Evolutionary conservation across 2,888 invertebrate species (phyloP).

Genomic region (Operophtera brumata): DNA sequence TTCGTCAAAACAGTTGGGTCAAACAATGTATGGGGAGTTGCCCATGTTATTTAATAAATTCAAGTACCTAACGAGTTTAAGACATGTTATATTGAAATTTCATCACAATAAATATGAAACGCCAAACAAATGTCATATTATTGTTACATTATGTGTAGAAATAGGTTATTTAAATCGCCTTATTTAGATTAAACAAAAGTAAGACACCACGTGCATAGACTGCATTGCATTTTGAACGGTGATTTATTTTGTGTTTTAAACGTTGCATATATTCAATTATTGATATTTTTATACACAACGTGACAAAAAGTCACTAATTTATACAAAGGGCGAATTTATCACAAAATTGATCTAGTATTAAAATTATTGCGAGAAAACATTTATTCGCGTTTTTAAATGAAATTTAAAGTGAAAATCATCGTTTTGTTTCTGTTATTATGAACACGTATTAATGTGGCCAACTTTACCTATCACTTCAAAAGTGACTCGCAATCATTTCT

Average conservation of each 20-base stretch:
- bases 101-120: conserved; percentile 62
- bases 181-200: conserved; percentile 54
- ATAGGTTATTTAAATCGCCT: conserved; percentile 69
- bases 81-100: conserved; percentile 21
- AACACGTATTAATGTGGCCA: conserved; percentile 27
- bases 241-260: conserved; percentile 50
- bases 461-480: conserved; percentile 33
- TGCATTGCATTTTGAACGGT: conserved; percentile 73
- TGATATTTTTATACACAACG: conserved; percentile 42
- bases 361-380: conserved; percentile 20
- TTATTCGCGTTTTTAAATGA: conserved; percentile 15
- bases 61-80: conserved; percentile 10
- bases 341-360: conserved; percentile 39
- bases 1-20: too few species aligned
- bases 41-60: conserved; percentile 9
- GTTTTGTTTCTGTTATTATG: conserved; percentile 20
- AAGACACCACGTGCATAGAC: conserved; percentile 73
- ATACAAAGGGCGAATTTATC: conserved; percentile 44
- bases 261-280: conserved; percentile 54
- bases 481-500: conserved; percentile 37
- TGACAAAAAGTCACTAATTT: conserved; percentile 24
- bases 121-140: conserved; percentile 69
- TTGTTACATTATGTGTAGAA: conserved; percentile 58
- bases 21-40: too few species aligned
- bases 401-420: conserved; percentile 16